Evolutionary conservation across 2,797 vertebrate species (phyloP).

Genomic region (Ptychadena robeensis): DNA sequence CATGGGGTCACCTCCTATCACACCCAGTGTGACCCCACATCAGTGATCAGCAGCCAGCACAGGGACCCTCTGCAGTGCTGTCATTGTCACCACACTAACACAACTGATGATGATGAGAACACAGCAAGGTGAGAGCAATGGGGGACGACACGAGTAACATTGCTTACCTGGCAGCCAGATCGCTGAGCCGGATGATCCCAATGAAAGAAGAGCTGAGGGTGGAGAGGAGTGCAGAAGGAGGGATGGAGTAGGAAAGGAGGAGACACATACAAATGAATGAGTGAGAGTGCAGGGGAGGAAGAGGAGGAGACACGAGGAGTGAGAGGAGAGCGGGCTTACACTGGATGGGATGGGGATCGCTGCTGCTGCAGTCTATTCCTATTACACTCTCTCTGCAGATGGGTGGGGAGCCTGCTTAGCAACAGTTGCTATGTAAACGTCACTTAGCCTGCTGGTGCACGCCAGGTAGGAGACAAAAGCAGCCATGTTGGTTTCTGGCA

Average conservation of each 20-base stretch:
- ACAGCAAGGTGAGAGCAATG: not conserved
- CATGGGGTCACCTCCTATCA: too few relatives aligned
- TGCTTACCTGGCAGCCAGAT: conserved; percentile 58
- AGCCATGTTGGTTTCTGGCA: conserved; percentile 37
- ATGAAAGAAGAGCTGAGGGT: not conserved
- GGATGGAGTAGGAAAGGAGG: conserved; percentile 38
- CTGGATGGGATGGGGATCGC: not conserved
- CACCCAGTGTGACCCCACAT: too few relatives aligned
- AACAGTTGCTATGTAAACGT: conserved; percentile 42
- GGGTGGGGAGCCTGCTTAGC: conserved; percentile 11
- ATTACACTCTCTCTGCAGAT: not conserved
- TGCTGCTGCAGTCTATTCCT: too few relatives aligned
- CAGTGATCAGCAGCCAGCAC: too few relatives aligned
- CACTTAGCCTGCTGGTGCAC: conserved; percentile 5
- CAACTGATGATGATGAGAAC: too few relatives aligned
- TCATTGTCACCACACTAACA: too few relatives aligned
- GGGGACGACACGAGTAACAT: not conserved
- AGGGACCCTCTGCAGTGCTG: too few relatives aligned
- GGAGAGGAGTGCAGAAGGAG: conserved; percentile 3
- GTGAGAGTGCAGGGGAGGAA: conserved; percentile 24
- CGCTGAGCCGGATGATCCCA: conserved; percentile 38
- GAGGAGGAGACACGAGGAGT: conserved; percentile 20
- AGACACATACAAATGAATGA: conserved; percentile 42
- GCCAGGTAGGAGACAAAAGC: not conserved
- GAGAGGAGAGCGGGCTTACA: not conserved